phyloP scores from a whole-genome alignment of 1,140 invertebrate species.

The Oncopodura yosiiana region DNA sequence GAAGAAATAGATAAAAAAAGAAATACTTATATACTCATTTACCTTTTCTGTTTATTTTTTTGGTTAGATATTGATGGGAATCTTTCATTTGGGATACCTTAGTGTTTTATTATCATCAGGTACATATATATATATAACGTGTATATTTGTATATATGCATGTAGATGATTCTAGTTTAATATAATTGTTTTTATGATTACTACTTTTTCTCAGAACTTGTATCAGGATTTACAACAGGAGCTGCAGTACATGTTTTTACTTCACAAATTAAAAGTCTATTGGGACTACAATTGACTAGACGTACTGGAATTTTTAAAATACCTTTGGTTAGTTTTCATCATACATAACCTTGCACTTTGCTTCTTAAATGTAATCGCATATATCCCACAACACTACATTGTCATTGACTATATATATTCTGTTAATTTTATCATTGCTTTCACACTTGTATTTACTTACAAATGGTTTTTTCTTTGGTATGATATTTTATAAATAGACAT shows the following conservation, averaged over 20 bases:
- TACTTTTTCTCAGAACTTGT: conserved; percentile 62
- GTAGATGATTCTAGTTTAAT: not conserved
- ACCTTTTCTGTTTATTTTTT: too few relatives aligned
- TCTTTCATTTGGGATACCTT: conserved; percentile 69
- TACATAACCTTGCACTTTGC: not conserved
- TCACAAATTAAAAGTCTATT: conserved; percentile 82
- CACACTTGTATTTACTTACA: not conserved
- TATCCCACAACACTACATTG: too few relatives aligned
- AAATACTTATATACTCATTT: not conserved
- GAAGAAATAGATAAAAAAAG: not conserved
- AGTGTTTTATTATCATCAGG: conserved; percentile 71
- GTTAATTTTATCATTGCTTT: too few relatives aligned
- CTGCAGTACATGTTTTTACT: conserved; percentile 75
- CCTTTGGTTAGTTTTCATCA: conserved; percentile 42
- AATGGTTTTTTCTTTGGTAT: conserved; percentile 5
- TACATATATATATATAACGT: too few relatives aligned
- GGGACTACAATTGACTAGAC: conserved; percentile 55
- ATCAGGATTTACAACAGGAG: conserved; percentile 77
- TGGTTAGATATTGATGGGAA: conserved; percentile 62
- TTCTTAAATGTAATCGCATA: too few relatives aligned
- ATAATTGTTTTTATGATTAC: not conserved
- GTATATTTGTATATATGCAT: not conserved
- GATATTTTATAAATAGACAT: conserved; percentile 49
- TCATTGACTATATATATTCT: too few relatives aligned
- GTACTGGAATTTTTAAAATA: conserved; percentile 62